Evolutionary conservation across 2,888 invertebrate species (phyloP).

Genomic region (Cheilosia grossa): DNA sequence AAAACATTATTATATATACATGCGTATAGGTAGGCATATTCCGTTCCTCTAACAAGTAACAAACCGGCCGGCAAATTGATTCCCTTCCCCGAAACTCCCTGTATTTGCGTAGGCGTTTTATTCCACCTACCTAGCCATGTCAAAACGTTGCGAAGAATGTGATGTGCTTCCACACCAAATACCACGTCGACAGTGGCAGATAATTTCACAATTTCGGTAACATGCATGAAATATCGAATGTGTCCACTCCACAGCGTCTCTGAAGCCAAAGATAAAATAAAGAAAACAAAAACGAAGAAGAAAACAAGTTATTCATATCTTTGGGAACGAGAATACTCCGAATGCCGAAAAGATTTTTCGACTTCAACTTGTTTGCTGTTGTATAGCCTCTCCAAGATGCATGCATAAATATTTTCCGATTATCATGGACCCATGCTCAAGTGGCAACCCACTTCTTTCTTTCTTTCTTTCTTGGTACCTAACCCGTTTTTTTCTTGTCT

Average conservation of each 20-base stretch:
- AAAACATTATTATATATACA: too few species aligned
- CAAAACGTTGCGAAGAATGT: background rate
- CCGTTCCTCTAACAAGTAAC: too few species aligned
- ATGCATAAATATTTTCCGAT: conserved; percentile 49
- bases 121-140: background rate
- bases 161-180: background rate
- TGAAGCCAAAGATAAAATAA: conserved; percentile 75
- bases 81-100: background rate
- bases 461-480: conserved; percentile 34
- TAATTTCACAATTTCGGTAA: conserved; percentile 30
- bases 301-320: conserved; percentile 41
- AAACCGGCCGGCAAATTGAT: background rate
- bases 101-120: background rate
- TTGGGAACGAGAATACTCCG: conserved; percentile 18
- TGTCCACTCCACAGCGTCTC: conserved; percentile 74
- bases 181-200: conserved; percentile 2
- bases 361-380: conserved; percentile 50
- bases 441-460: conserved; percentile 37
- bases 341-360: conserved; percentile 44
- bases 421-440: conserved; percentile 48
- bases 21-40: too few species aligned
- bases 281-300: conserved; percentile 75
- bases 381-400: conserved; percentile 33
- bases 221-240: conserved; percentile 14
- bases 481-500: conserved; percentile 19